Percentiles rank a stretch among this genome's conserved stretches.
phyloP scores from a whole-genome alignment of 1,140 invertebrate genomes.

The Brachionus paranguensis region DNA sequence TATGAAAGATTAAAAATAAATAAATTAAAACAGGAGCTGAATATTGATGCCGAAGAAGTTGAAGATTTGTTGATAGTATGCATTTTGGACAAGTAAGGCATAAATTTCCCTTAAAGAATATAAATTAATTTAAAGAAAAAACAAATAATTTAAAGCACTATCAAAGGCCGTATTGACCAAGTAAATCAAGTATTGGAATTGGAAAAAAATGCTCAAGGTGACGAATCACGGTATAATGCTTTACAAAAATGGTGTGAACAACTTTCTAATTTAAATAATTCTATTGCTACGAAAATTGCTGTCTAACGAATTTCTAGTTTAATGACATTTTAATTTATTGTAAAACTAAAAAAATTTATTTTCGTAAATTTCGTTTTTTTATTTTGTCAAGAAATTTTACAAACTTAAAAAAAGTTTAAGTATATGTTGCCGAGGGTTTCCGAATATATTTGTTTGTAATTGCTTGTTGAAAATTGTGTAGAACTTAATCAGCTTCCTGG shows the following conservation, averaged over 20 bases:
- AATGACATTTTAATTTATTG: conserved; percentile 19
- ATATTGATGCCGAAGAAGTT: conserved; percentile 90
- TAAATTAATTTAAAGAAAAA: too few species aligned
- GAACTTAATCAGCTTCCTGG: neutral
- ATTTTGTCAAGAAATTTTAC: neutral
- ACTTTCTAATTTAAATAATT: conserved; percentile 75
- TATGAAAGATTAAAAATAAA: neutral
- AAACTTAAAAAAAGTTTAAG: neutral
- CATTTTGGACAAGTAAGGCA: conserved; percentile 74
- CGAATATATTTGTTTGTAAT: neutral
- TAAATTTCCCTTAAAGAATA: neutral
- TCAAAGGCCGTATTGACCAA: conserved; percentile 90
- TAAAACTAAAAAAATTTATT: neutral
- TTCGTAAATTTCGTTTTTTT: neutral
- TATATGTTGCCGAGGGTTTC: neutral
- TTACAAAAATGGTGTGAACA: conserved; percentile 94
- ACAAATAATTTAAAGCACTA: conserved; percentile 65
- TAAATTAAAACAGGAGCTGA: conserved; percentile 65
- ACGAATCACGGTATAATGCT: conserved; percentile 74
- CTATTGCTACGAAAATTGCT: conserved; percentile 66
- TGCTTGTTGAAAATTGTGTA: neutral
- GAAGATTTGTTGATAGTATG: conserved; percentile 95
- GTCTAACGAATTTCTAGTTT: conserved; percentile 13
- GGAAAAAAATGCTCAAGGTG: conserved; percentile 64
- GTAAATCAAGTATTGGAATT: conserved; percentile 88